A percentile compares a stretch with the other conserved stretches of the same genome.
Evolutionary conservation across 2,113 vertebrate genomes (phyloP).

Genomic region (Abramis brama): DNA sequence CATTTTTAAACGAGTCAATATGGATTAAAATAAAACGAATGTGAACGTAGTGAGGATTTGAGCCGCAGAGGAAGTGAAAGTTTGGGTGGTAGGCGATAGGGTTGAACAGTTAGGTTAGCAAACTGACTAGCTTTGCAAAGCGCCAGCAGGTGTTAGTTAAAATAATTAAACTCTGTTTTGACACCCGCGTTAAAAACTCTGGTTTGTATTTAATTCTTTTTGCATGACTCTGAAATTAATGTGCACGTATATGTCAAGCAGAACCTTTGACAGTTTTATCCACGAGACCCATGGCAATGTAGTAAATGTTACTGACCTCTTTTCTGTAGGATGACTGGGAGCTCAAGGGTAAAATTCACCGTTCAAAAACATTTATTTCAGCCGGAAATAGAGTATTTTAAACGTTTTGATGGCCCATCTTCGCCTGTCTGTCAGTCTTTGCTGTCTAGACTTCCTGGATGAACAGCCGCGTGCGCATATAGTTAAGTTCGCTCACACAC

Average conservation of each 20-base stretch:
- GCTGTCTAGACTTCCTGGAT: conserved; percentile 35
- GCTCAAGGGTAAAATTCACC: neutral
- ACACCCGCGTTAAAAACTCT: neutral
- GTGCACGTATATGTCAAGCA: neutral
- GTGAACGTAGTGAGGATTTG: neutral
- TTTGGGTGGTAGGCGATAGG: conserved; percentile 5
- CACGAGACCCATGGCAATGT: neutral
- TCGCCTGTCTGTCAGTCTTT: conserved; percentile 14
- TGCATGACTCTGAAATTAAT: neutral
- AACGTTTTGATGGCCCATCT: neutral
- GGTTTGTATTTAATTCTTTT: neutral
- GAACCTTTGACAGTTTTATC: neutral
- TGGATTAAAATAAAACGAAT: too few species aligned
- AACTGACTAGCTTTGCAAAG: neutral
- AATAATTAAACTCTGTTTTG: neutral
- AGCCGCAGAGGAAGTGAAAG: conserved; percentile 32
- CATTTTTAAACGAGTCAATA: neutral
- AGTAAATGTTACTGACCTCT: conserved; percentile 17
- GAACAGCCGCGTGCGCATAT: conserved; percentile 30
- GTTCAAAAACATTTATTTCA: neutral
- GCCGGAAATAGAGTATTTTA: neutral
- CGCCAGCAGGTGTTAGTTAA: conserved; percentile 12
- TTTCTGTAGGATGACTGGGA: conserved; percentile 23
- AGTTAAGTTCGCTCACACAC: neutral
- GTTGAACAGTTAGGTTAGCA: neutral